A percentile compares a stretch with the other conserved stretches of the same genome.
Conservation (phyloP, 2,888 invertebrate genomes). For the Cerastis leucographa region DNA sequence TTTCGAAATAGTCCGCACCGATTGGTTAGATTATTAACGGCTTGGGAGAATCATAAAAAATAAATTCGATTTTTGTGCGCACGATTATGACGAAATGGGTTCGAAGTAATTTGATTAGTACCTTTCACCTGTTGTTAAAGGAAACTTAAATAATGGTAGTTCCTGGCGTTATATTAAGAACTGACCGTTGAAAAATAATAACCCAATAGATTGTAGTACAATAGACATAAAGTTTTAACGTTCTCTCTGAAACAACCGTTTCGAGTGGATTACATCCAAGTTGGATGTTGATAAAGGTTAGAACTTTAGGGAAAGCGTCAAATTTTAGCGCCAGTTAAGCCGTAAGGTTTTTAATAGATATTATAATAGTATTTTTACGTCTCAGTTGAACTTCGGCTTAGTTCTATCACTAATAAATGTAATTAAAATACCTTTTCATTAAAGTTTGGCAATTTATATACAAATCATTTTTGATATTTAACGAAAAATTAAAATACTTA, state of each 20-base stretch:
- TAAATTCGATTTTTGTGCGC: conserved; percentile 71
- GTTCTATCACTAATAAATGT: conserved; percentile 40
- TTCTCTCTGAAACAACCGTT: conserved; percentile 68
- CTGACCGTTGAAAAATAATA: conserved; percentile 65
- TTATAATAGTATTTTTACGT: conserved; percentile 67
- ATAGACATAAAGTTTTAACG: conserved; percentile 68
- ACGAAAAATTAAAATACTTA: not conserved
- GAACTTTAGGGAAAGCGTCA: conserved; percentile 69
- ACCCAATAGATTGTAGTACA: conserved; percentile 67
- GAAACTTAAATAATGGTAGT: conserved; percentile 55
- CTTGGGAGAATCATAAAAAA: conserved; percentile 70
- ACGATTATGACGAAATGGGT: conserved; percentile 67
- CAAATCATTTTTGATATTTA: not conserved
- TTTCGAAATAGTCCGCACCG: conserved; percentile 77
- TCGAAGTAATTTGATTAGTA: conserved; percentile 71
- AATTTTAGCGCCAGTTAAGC: conserved; percentile 68
- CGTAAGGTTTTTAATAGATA: conserved; percentile 71
- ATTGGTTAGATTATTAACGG: conserved; percentile 79
- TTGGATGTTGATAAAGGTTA: conserved; percentile 71
- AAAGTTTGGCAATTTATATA: not conserved
- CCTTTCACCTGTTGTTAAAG: conserved; percentile 69
- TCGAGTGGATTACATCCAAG: conserved; percentile 68
- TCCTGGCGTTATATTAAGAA: conserved; percentile 46
- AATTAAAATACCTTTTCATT: conserved; percentile 28
- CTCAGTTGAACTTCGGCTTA: conserved; percentile 52